Conservation (phyloP, 1,140 invertebrate genomes). For the Pogonomyrmex barbatus region DNA sequence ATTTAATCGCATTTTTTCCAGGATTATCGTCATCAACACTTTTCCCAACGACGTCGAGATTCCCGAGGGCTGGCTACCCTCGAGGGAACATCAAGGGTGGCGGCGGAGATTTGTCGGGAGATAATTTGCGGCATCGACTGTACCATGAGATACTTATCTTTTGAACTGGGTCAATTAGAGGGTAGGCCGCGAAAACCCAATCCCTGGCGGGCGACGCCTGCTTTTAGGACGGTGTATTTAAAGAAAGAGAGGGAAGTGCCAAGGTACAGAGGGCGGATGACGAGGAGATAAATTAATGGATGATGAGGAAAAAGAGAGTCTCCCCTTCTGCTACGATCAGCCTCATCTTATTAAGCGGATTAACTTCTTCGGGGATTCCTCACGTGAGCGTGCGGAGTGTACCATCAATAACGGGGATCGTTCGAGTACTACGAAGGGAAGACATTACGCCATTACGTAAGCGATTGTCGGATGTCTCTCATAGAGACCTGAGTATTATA, state of each 20-base stretch:
- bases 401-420: constrained; percentile 8
- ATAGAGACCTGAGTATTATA: background rate
- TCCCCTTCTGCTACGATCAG: background rate
- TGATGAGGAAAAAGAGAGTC: background rate
- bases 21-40: constrained; percentile 53
- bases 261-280: background rate
- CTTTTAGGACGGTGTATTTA: constrained; percentile 52
- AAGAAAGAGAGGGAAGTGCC: constrained; percentile 17
- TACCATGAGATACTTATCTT: constrained; percentile 69
- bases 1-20: constrained; percentile 49
- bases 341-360: constrained; percentile 50
- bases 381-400: background rate
- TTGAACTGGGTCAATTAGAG: constrained; percentile 75
- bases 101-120: constrained; percentile 7
- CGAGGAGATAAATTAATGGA: constrained; percentile 40
- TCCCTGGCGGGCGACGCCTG: constrained; percentile 47
- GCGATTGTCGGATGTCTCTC: constrained; percentile 27
- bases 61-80: background rate
- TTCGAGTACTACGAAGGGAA: constrained; percentile 17
- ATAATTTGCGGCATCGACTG: constrained; percentile 60
- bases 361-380: constrained; percentile 11
- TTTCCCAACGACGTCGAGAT: constrained; percentile 3
- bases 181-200: constrained; percentile 62
- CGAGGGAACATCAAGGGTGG: background rate
- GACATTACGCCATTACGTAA: constrained; percentile 32